phyloP scores from a whole-genome alignment of 2,797 vertebrate genomes.

The Monodelphis domestica region DNA sequence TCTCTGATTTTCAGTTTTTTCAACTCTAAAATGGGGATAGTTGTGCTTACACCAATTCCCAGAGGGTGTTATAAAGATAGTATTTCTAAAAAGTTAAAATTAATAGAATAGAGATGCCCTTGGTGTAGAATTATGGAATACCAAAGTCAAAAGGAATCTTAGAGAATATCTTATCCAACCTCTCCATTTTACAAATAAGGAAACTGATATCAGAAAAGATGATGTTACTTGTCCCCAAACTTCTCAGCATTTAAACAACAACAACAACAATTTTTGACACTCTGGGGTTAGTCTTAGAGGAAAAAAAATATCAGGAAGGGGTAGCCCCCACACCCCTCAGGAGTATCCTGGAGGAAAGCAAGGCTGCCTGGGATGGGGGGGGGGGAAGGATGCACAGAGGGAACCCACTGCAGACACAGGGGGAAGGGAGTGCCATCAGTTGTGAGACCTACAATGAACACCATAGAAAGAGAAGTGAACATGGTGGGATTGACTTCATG shows the following conservation, averaged over 20 bases:
- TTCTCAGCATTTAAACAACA: no score
- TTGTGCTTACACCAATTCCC: not conserved
- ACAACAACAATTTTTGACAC: conserved; percentile 62
- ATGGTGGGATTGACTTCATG: not conserved
- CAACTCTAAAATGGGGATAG: not conserved
- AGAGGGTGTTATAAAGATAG: no score
- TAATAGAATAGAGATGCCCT: not conserved
- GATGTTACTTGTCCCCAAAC: not conserved
- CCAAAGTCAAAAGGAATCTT: not conserved
- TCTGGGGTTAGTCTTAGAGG: conserved; percentile 3
- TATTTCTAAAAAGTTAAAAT: not conserved
- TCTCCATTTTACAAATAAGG: not conserved
- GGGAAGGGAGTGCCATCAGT: not conserved
- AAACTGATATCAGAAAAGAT: not conserved
- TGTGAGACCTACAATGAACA: not conserved
- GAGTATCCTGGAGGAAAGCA: not conserved
- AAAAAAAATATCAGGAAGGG: conserved; percentile 14
- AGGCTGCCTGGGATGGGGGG: not conserved
- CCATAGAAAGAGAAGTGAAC: not conserved
- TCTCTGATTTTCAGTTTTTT: not conserved
- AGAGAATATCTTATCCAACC: not conserved
- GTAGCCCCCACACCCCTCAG: not conserved
- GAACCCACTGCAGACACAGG: not conserved
- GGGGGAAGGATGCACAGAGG: not conserved
- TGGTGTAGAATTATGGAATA: not conserved